Evolutionary conservation across 2,113 vertebrate genomes (phyloP).

Genomic region (Cairina moschata): DNA sequence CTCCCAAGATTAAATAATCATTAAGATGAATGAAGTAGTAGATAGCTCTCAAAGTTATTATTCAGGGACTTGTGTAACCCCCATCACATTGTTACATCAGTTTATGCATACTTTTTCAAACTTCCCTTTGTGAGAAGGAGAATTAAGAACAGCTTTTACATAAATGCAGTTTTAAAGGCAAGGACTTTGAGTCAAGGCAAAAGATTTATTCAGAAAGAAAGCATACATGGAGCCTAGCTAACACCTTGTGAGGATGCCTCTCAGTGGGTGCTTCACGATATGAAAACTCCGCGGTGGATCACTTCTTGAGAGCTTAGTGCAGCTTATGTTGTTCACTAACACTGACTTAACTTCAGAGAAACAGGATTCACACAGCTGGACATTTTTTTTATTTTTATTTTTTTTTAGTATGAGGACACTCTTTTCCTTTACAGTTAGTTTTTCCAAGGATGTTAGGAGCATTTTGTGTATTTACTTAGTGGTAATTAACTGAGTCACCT

Average conservation of each 20-base stretch:
- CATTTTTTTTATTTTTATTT: too few species aligned
- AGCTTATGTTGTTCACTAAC: background rate
- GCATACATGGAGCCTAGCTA: background rate
- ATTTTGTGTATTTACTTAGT: background rate
- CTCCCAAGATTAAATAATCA: constrained; percentile 51
- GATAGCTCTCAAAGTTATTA: constrained; percentile 1
- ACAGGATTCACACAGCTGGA: background rate
- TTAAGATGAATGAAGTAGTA: constrained; percentile 35
- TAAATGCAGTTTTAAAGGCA: background rate
- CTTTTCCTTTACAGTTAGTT: background rate
- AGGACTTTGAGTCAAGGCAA: background rate
- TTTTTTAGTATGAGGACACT: background rate
- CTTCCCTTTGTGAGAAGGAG: background rate
- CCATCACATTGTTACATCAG: background rate
- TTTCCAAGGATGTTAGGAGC: background rate
- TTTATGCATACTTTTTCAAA: background rate
- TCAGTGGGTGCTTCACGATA: background rate
- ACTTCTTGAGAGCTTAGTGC: background rate
- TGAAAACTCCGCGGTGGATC: background rate
- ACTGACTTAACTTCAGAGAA: background rate
- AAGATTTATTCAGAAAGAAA: background rate
- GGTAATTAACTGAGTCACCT: background rate
- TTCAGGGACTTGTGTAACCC: background rate
- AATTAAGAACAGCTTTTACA: background rate
- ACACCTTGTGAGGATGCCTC: background rate